A percentile compares a stretch with the other conserved stretches of the same genome.
phyloP scores from a whole-genome alignment of 2,888 invertebrate genomes.

The Drosophila borborema region DNA sequence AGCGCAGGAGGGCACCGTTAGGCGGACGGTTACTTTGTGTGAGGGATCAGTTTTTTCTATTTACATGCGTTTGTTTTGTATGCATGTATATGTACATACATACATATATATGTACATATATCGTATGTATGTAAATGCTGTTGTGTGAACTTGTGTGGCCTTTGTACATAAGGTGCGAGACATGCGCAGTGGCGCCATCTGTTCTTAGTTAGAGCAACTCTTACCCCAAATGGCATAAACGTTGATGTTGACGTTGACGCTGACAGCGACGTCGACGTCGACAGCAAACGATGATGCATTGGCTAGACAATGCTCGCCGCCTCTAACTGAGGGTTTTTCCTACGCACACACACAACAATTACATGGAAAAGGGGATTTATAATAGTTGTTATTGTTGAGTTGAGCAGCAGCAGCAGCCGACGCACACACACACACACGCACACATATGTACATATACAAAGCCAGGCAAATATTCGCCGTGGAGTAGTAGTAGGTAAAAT shows the following conservation, averaged over 20 bases:
- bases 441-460: background rate
- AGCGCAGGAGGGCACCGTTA: conserved; percentile 63
- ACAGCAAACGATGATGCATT: conserved; percentile 56
- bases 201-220: conserved; percentile 49
- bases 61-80: conserved; percentile 41
- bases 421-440: conserved; percentile 15
- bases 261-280: conserved; percentile 1
- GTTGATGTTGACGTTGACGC: conserved; percentile 6
- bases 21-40: conserved; percentile 44
- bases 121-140: conserved; percentile 3
- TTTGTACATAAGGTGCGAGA: conserved; percentile 56
- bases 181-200: conserved; percentile 71
- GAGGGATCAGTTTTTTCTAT: conserved; percentile 73
- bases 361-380: conserved; percentile 62
- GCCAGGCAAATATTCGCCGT: conserved; percentile 10
- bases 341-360: conserved; percentile 26
- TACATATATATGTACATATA: background rate
- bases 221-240: conserved; percentile 54
- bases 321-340: conserved; percentile 66
- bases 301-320: conserved; percentile 52
- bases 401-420: conserved; percentile 29
- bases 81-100: background rate
- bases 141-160: conserved; percentile 20
- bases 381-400: conserved; percentile 49
- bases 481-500: conserved; percentile 64